These are phyloP conservation scores for Raphicerus campestris DNA, from an alignment of 2,113 vertebrate species.

Conservation along the genomic window DNA sequence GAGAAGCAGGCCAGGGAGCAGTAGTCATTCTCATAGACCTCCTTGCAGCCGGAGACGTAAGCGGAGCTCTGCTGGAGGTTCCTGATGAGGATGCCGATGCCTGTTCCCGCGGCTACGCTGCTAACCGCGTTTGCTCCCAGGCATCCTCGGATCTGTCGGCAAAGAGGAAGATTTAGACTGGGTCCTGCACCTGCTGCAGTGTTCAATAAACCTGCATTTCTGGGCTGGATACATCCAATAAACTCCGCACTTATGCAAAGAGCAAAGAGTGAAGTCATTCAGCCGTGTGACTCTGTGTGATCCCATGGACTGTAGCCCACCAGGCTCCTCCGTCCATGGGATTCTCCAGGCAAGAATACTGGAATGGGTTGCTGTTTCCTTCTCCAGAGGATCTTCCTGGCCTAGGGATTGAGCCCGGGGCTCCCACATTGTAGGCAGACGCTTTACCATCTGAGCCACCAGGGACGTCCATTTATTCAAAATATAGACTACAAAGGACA, in stretches of 20 bases:
- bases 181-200: rapidly evolving
- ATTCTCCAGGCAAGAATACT: background rate
- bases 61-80: background rate
- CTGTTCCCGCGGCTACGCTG: background rate
- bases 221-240: too few relatives aligned
- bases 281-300: background rate
- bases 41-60: background rate
- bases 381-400: background rate
- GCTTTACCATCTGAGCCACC: background rate
- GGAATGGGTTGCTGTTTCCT: background rate
- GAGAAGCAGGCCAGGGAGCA: slow-evolving; percentile 22
- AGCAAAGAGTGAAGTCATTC: too few relatives aligned
- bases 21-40: rapidly evolving
- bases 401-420: background rate
- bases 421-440: background rate
- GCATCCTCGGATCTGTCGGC: slow-evolving; percentile 2
- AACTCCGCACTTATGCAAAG: too few relatives aligned
- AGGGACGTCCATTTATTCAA: background rate
- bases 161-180: background rate
- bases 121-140: slow-evolving; percentile 48
- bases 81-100: background rate
- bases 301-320: background rate
- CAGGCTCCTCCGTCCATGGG: background rate
- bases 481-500: background rate
- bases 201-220: background rate